Evolutionary conservation across 2,888 invertebrate species (phyloP).

Genomic region (Escarpia spicata): DNA sequence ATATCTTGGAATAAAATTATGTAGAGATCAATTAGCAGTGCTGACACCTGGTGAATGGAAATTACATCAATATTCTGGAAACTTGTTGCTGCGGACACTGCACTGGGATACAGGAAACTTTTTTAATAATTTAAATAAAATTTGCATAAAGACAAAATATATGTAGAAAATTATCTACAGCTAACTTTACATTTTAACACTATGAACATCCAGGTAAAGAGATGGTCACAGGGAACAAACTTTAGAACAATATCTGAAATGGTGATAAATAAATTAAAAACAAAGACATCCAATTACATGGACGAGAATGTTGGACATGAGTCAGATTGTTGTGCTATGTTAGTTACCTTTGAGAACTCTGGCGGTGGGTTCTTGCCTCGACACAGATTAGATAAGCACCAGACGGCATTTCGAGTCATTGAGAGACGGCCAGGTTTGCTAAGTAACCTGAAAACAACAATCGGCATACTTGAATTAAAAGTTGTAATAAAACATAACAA

Average conservation of each 20-base stretch:
- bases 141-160: too few species aligned
- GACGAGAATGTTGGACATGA: too few species aligned
- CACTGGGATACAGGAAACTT: neutral
- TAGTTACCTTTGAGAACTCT: slow-evolving; percentile 80
- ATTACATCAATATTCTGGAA: neutral
- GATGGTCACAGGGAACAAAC: too few species aligned
- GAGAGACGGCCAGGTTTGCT: slow-evolving; percentile 75
- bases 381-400: slow-evolving; percentile 97
- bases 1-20: neutral
- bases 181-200: too few species aligned
- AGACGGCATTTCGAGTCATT: slow-evolving; percentile 96
- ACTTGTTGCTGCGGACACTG: neutral
- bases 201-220: too few species aligned
- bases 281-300: too few species aligned
- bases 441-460: slow-evolving; percentile 73
- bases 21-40: neutral
- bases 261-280: too few species aligned
- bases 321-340: neutral
- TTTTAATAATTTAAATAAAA: neutral
- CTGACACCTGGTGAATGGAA: neutral
- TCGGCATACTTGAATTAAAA: neutral
- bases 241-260: too few species aligned
- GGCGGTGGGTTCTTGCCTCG: slow-evolving; percentile 97
- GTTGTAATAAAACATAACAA: neutral
- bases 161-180: too few species aligned